A percentile compares a stretch with the other conserved stretches of the same genome.
phyloP scores from a whole-genome alignment of 2,888 invertebrate species.

The Drosophila meridiana region DNA sequence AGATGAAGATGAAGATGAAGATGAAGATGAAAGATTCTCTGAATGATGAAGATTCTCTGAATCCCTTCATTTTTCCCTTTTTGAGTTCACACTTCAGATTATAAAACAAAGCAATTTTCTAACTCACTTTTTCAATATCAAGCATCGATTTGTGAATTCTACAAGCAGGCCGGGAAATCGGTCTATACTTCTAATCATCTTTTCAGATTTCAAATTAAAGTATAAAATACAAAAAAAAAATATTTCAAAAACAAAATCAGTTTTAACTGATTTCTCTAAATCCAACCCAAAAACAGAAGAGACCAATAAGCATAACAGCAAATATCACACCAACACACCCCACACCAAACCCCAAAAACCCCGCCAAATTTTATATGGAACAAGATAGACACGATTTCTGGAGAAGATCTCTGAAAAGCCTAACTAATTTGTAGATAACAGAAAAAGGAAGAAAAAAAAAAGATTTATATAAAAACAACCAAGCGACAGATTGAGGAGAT shows the following conservation, averaged over 20 bases:
- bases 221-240: conserved; percentile 3
- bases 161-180: not conserved
- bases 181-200: not conserved
- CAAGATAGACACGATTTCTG: not conserved
- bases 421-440: conserved; percentile 2
- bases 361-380: not conserved
- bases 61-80: too few relatives aligned
- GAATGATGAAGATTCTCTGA: too few relatives aligned
- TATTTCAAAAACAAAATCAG: not conserved
- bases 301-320: not conserved
- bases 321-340: not conserved
- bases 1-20: too few relatives aligned
- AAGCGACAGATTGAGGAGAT: not conserved
- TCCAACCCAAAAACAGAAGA: not conserved
- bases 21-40: too few relatives aligned
- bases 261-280: not conserved
- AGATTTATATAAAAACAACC: not conserved
- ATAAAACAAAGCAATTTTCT: not conserved
- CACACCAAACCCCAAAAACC: not conserved
- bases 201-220: conserved; percentile 33
- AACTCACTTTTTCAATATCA: not conserved
- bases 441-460: not conserved
- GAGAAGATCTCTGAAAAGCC: not conserved
- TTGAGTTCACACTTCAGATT: not conserved
- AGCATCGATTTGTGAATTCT: not conserved